Evolutionary conservation across 64 coral and sea anemone species (phyloP), one percentile per base, ranked within the genome.

Genomic region (Pocillopora verrucosa): DNA sequence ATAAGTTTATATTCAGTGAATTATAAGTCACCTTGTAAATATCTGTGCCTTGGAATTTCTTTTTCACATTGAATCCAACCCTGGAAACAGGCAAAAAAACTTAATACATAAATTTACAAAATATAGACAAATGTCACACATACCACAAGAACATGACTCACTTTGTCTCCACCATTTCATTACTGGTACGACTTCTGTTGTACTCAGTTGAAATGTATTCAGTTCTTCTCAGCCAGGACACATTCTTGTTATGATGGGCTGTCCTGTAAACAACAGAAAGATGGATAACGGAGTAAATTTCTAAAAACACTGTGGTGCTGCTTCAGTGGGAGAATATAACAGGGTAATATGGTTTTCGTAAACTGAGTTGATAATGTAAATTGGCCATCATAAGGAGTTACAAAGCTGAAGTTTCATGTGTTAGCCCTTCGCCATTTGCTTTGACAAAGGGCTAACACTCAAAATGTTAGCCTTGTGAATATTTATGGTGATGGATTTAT

Each of bases 151-250:
- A 30, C 34, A 72, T 38, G 41, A 76, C 90, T 77, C 79, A 98
- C 96, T 98, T 98, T 35, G 96, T 98, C 64, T 98, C 96, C 41
- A 88, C 93, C 91, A 95, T 95, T 90, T 99, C 97, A 91, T 99
- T 99, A 11, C 97, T 99, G 57, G 97, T 99, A 19, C 92, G 94
- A 67, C 91, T 88, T 76, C 97, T 77, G 86, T 99, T 99, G 84
- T 95, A 99, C 57, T 99, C 97, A 16, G 94, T 99, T 19, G 93
- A 95, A 76, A 99, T 99, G 19, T 99, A 99, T 72, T 99, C 97
- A 59, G 97, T 99, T 68, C 93, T 95, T 72, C 97, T 88, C 13
- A 99, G 64, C 97, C 97, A 99, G 51, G 97, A 99, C 3, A 99
- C 97, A 93, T 92, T 99, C 78, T 95, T 99, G 80, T 99, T 99